A percentile compares a stretch with the other conserved stretches of the same genome.
Evolutionary conservation across 2,888 invertebrate genomes (phyloP).

Genomic region (Phlogophora meticulosa): DNA sequence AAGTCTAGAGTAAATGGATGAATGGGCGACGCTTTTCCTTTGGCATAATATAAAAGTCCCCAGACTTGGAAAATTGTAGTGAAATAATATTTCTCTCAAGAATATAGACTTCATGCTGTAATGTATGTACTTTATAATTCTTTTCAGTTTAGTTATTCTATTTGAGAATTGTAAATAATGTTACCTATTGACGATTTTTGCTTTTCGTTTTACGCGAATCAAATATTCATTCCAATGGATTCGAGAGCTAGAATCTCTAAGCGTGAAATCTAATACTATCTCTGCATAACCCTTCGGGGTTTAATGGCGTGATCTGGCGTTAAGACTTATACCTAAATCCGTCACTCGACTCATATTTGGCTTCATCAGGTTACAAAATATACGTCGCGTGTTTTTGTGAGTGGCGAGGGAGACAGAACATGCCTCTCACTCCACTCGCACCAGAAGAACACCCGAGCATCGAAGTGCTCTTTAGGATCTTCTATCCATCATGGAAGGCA

Average conservation of each 20-base stretch:
- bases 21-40: slow-evolving; percentile 14
- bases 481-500: too few species aligned
- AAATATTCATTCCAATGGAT: background rate
- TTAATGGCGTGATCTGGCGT: too few species aligned
- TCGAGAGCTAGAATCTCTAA: background rate
- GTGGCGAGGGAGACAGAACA: too few species aligned
- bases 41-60: background rate
- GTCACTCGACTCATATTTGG: too few species aligned
- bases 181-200: background rate
- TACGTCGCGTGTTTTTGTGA: too few species aligned
- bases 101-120: background rate
- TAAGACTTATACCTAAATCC: too few species aligned
- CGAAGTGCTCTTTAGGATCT: too few species aligned
- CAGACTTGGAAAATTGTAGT: slow-evolving; percentile 5
- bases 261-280: background rate
- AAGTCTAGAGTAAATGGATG: slow-evolving; percentile 6
- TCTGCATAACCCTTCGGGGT: too few species aligned
- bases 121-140: slow-evolving; percentile 11
- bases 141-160: slow-evolving; percentile 7
- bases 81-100: slow-evolving; percentile 21
- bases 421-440: too few species aligned
- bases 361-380: too few species aligned
- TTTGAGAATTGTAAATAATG: slow-evolving; percentile 24
- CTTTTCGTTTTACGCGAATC: background rate
- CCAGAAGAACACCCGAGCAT: too few species aligned